These are phyloP conservation scores for Calliscelio sp. DNA, from an alignment of 2,888 invertebrate genomes.

Conservation along the genomic window DNA sequence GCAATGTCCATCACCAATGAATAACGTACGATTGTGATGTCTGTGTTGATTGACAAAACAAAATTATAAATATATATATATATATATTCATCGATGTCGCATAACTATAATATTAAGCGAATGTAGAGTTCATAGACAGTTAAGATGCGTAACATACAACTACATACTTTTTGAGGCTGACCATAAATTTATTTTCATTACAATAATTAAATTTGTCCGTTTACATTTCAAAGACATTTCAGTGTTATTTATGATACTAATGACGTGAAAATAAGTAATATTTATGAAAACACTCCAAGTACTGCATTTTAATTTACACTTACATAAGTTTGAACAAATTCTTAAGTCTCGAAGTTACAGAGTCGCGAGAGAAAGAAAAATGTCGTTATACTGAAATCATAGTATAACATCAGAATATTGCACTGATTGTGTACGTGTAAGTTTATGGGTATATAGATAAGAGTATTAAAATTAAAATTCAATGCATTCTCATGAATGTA, in stretches of 20 bases:
- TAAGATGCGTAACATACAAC: slow-evolving; percentile 55
- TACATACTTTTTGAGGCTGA: slow-evolving; percentile 55
- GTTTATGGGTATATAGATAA: slow-evolving; percentile 74
- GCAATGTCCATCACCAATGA: slow-evolving; percentile 75
- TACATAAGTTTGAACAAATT: background rate
- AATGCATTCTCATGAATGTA: slow-evolving; percentile 75
- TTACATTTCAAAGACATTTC: too few species aligned
- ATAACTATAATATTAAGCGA: slow-evolving; percentile 77
- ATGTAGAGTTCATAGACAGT: slow-evolving; percentile 74
- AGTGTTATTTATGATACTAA: too few species aligned
- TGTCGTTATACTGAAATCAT: background rate
- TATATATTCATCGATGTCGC: slow-evolving; percentile 82
- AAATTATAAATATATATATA: slow-evolving; percentile 75
- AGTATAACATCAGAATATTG: background rate
- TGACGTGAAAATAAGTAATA: too few species aligned
- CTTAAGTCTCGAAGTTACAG: background rate
- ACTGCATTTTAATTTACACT: background rate
- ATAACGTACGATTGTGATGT: slow-evolving; percentile 76
- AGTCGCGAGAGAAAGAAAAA: background rate
- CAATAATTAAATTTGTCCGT: background rate
- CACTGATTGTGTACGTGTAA: slow-evolving; percentile 45
- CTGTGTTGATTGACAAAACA: slow-evolving; percentile 68
- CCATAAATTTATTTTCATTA: background rate
- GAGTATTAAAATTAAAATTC: slow-evolving; percentile 76
- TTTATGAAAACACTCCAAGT: too few species aligned